Percentiles rank a stretch among this genome's conserved stretches.
Evolutionary conservation across 1,140 invertebrate species (phyloP).

Genomic region (Hyposmocoma kahamanoa): DNA sequence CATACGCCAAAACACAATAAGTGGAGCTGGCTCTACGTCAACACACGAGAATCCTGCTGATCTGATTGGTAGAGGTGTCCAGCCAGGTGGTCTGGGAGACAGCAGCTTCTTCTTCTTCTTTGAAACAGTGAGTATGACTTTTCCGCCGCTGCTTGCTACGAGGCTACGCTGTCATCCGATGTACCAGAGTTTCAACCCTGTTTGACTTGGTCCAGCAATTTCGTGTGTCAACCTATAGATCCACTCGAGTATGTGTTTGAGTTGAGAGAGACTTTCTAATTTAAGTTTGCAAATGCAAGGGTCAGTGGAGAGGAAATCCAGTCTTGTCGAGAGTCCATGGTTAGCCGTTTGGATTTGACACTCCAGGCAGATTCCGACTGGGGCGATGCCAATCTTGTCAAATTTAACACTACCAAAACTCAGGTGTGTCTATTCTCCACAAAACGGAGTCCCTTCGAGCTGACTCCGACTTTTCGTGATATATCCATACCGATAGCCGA

Average conservation of each 20-base stretch:
- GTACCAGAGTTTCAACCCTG: neutral
- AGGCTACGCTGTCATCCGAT: neutral
- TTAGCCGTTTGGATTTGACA: too few relatives aligned
- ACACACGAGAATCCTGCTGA: constrained; percentile 13
- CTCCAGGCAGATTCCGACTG: too few relatives aligned
- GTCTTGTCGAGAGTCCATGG: too few relatives aligned
- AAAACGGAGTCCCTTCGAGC: too few relatives aligned
- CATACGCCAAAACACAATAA: constrained; percentile 25
- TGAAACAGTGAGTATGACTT: neutral
- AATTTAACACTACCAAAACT: too few relatives aligned
- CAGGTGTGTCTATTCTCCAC: too few relatives aligned
- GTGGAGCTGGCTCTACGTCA: constrained; percentile 9
- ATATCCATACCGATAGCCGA: too few relatives aligned
- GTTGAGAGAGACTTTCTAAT: neutral
- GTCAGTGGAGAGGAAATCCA: constrained; percentile 7
- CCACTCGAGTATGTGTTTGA: neutral
- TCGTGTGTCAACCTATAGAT: neutral
- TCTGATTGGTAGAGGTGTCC: constrained; percentile 11
- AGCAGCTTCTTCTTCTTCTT: constrained; percentile 2
- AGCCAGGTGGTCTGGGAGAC: constrained; percentile 1
- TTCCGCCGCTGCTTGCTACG: neutral
- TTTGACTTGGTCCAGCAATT: neutral
- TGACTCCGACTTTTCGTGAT: too few relatives aligned
- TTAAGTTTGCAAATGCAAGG: neutral
- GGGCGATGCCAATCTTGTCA: too few relatives aligned